Base-by-base conservation (phyloP, 2,888 invertebrate genomes). In the Coleophora flavipennella region DNA sequence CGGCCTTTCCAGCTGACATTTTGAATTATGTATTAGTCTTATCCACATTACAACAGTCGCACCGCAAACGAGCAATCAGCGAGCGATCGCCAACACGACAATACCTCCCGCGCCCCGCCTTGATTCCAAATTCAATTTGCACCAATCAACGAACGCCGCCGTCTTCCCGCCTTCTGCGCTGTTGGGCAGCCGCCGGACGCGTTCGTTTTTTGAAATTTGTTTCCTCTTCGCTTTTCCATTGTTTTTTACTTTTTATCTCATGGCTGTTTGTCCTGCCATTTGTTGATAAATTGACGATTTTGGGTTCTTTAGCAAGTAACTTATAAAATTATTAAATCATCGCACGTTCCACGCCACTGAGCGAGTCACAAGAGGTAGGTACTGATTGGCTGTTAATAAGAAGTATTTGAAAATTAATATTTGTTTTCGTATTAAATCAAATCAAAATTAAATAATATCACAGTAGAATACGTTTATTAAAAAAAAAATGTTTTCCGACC, bases 121-220 rank as follows among this genome's bases (percentile, higher is more conserved):
- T 77, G 77, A 74, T 78, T 73, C 79, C 81, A 83, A 83, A 84
- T 79, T 79, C 81, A 80, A 83, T 84, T 84, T 83, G 81, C 79
- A 83, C 83, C 83, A 84, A 84, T 84, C 83, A 84, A 78, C 78
- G 75, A 61, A 20, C 20, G 20, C 68, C 75, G 70, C 63, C 74
- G 81, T 81, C 81, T 81, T 81, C 79, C 81, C 83, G 81, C 81
- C 79, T 80, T 74, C 70, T 62, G 70, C 65, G 64, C 65, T 54
- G 64, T 59, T 63, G 59, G 59, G 46, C 53, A 49, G 53, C 59
- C 57, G 59, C 62, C 65, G 73, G 74, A 79, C 78, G 80, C 79
- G 56, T 48, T 47, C 42, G 53, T 31, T 43, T 46, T 50, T 50
- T 42, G 41, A 57, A 56, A 51, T 55, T 55, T 55, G 46, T 54